Evolutionary conservation across 2,797 vertebrate genomes (phyloP), one percentile per base, ranked within the genome.

Genomic region (Acridotheres tristis): DNA sequence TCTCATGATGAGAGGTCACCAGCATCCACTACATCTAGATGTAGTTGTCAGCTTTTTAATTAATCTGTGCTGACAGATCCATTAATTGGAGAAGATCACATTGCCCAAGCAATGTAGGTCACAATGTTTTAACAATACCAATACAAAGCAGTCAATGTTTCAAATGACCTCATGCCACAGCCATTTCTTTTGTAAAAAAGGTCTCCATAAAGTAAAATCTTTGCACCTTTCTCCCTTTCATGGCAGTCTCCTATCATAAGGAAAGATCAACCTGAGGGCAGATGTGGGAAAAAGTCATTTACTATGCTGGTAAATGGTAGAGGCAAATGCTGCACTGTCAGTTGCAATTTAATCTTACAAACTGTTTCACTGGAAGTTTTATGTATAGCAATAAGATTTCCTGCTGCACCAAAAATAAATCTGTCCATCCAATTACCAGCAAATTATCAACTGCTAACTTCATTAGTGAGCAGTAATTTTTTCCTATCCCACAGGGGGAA

Each of bases 271-370:
- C 53, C 36, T 43, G 40, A 93, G 86, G 89, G 79, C 79, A 85
- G 59, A 85, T 91, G 92, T 94, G 77, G 88, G 75, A 58, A 86
- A 80, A 93, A 91, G 65, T 88, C 65, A 94, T 94, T 96, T 93
- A 58, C 82, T 93, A 86, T 86, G 89, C 88, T 80, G 68, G 94
- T 93, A 94, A 93, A 95, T 50, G 58, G 87, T 90, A 86, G 65
- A 96, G 85, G 85, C 73, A 94, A 95, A 93, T 0, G 7, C 68
- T 90, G 68, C 71, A 80, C 85, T 97, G 97, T 96, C 97, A 96
- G 82, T 95, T 96, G 87, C 80, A 92, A 96, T 97, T 94, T 91
- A 88, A 74, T 94, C 91, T 96, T 96, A 95, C 96, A 93, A 91
- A 96, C 53, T 42, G 83, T 83, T 93, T 92, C 90, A 86, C 42